A percentile compares a stretch with the other conserved stretches of the same genome.
phyloP scores from a whole-genome alignment of 1,140 invertebrate species.

The Apis dorsata region DNA sequence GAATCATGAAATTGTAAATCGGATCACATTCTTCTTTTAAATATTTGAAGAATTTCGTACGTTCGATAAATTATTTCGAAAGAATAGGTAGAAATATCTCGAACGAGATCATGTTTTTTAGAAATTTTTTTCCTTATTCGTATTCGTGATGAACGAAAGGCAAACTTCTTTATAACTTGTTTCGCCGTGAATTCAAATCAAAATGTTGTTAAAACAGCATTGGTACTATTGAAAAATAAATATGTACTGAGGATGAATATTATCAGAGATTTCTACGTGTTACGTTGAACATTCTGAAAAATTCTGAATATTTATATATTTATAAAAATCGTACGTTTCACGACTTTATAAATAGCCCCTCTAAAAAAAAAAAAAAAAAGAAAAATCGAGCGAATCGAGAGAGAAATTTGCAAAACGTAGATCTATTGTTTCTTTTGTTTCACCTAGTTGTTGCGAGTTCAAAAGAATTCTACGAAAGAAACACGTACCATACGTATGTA shows the following conservation, averaged over 20 bases:
- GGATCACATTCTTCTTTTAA: too few relatives aligned
- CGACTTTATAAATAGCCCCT: too few relatives aligned
- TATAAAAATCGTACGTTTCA: too few relatives aligned
- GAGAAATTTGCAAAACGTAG: background rate
- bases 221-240: too few relatives aligned
- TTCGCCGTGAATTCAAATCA: background rate
- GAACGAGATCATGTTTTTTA: background rate
- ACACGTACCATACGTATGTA: too few relatives aligned
- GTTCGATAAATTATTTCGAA: background rate
- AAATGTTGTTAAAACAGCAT: too few relatives aligned
- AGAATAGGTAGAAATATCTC: background rate
- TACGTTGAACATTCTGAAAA: background rate
- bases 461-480: background rate
- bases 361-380: background rate
- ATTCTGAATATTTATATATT: too few relatives aligned
- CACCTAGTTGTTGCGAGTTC: background rate
- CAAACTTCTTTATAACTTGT: background rate
- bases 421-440: background rate
- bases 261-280: background rate
- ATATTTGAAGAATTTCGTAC: background rate
- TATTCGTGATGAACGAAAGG: background rate
- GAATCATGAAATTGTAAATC: background rate
- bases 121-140: background rate
- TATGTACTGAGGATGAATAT: too few relatives aligned
- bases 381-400: background rate